These are phyloP conservation scores for Acrobasis suavella DNA, from an alignment of 2,888 invertebrate species.

Conservation along the genomic window DNA sequence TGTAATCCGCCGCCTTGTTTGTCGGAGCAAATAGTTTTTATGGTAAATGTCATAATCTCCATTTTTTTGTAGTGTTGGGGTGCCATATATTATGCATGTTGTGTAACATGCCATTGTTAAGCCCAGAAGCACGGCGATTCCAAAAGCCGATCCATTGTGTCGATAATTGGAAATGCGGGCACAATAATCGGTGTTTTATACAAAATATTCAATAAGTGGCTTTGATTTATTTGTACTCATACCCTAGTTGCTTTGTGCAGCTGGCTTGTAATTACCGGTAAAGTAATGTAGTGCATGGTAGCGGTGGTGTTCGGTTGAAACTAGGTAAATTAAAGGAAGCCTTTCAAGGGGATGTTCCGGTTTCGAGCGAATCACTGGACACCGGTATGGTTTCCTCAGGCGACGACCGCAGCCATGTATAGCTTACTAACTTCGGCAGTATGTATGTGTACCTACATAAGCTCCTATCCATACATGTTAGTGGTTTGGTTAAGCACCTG, in stretches of 20 bases:
- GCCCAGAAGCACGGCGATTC: conserved; percentile 49
- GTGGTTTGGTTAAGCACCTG: not conserved
- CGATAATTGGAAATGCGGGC: conserved; percentile 70
- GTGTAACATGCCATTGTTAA: conserved; percentile 65
- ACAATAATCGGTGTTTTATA: conserved; percentile 59
- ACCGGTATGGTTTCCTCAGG: conserved; percentile 63
- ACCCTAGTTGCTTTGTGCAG: not conserved
- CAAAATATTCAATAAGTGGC: conserved; percentile 42
- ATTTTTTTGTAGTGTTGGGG: conserved; percentile 53
- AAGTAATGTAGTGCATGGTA: not conserved
- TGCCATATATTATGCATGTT: conserved; percentile 63
- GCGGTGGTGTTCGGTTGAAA: conserved; percentile 45
- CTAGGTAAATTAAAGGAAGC: conserved; percentile 74
- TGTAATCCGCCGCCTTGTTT: conserved; percentile 64
- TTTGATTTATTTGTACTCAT: conserved; percentile 24
- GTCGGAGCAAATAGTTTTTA: conserved; percentile 59
- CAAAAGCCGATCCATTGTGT: conserved; percentile 58
- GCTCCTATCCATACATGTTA: not conserved
- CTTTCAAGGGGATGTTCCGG: conserved; percentile 71
- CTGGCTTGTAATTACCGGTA: conserved; percentile 14
- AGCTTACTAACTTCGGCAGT: conserved; percentile 27
- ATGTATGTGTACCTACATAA: not conserved
- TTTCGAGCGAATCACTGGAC: conserved; percentile 59
- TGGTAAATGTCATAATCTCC: conserved; percentile 53
- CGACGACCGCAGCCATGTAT: conserved; percentile 52